Conservation (phyloP, 2,888 invertebrate species). For the Limenitis camilla region DNA sequence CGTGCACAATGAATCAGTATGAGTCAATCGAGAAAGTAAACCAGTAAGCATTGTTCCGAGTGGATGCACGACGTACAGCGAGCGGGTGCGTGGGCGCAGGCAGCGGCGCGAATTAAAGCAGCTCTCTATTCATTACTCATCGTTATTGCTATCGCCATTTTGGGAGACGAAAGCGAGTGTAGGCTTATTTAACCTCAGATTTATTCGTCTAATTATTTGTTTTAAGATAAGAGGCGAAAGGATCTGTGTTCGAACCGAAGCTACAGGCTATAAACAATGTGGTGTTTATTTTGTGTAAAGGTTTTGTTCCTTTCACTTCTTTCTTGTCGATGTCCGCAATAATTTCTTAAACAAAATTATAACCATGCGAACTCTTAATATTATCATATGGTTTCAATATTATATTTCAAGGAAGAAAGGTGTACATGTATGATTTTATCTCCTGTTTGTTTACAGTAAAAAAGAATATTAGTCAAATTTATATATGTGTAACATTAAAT, state of each 20-base stretch:
- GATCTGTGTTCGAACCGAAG: background rate
- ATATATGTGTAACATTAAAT: too few species aligned
- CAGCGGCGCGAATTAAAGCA: conserved; percentile 69
- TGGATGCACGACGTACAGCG: conserved; percentile 63
- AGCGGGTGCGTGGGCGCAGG: conserved; percentile 59
- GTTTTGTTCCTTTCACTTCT: conserved; percentile 13
- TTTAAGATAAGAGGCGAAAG: conserved; percentile 38
- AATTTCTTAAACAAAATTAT: background rate
- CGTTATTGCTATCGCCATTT: conserved; percentile 70
- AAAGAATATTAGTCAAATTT: too few species aligned
- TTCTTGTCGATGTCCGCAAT: background rate
- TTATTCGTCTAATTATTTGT: conserved; percentile 38
- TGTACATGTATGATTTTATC: too few species aligned
- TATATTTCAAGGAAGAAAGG: background rate
- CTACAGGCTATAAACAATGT: background rate
- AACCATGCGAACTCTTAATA: background rate
- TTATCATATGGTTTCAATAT: background rate
- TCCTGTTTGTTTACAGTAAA: too few species aligned
- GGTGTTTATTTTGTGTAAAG: background rate
- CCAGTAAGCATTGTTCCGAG: conserved; percentile 73
- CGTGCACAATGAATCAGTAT: conserved; percentile 65
- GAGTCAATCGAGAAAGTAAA: conserved; percentile 75
- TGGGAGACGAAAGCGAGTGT: conserved; percentile 69
- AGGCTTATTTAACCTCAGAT: conserved; percentile 48
- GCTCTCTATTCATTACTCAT: conserved; percentile 75